Conservation (phyloP, 2,113 vertebrate species). For the Columbina picui region DNA sequence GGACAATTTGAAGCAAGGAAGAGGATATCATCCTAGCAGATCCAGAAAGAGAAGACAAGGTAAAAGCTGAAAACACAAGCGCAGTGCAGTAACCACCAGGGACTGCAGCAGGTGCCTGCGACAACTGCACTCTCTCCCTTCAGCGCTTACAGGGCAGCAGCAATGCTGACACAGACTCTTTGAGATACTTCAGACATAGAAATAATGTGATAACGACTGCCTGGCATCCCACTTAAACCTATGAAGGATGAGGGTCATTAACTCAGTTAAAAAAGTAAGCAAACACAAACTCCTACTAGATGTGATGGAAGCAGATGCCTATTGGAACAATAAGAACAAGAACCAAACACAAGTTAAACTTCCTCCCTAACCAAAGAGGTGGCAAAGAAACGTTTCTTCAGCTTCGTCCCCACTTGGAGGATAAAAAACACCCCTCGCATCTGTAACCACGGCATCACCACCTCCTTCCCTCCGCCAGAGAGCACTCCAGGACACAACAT, state of each 20-base stretch:
- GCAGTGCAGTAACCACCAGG: rapidly evolving
- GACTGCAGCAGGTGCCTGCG: neutral
- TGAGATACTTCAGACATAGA: neutral
- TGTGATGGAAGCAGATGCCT: neutral
- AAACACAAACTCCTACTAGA: neutral
- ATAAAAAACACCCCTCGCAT: neutral
- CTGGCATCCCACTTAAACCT: neutral
- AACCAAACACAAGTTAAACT: neutral
- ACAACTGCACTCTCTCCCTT: neutral
- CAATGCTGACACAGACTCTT: neutral
- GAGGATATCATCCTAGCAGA: neutral
- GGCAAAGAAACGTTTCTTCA: neutral
- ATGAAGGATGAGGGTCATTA: rapidly evolving
- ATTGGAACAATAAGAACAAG: neutral
- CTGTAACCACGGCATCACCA: rapidly evolving
- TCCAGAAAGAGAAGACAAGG: neutral
- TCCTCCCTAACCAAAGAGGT: neutral
- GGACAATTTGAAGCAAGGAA: neutral
- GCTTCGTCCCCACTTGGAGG: neutral
- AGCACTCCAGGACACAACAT: slow-evolving; percentile 63
- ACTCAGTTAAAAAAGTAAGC: neutral
- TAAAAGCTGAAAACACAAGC: neutral
- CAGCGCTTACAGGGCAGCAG: neutral
- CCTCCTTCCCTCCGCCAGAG: slow-evolving; percentile 59
- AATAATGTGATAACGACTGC: neutral